Conservation (phyloP, 2,113 vertebrate genomes). For the Larimichthys crocea region DNA sequence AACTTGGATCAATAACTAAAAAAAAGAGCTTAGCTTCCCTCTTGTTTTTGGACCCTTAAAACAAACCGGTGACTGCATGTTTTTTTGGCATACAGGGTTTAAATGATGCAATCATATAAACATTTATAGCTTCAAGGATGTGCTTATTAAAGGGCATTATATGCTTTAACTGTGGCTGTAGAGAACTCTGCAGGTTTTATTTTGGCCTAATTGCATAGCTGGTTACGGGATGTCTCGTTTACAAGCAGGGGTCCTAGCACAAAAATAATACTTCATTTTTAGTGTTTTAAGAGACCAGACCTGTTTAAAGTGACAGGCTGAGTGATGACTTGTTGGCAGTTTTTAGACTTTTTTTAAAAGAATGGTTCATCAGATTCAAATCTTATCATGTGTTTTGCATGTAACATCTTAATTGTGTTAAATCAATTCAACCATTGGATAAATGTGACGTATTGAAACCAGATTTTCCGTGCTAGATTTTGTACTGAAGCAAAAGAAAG, state of each 20-base stretch:
- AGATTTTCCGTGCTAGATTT: neutral
- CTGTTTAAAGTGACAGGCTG: constrained; percentile 17
- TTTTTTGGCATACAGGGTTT: constrained; percentile 36
- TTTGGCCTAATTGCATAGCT: constrained; percentile 63
- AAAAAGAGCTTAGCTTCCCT: constrained; percentile 4
- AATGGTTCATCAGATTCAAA: neutral
- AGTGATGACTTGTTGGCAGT: constrained; percentile 6
- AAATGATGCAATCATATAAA: constrained; percentile 67
- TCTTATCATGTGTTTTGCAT: constrained; percentile 5
- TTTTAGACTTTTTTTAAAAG: neutral
- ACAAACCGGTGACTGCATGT: constrained; percentile 42
- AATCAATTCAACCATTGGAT: neutral
- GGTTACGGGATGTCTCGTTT: constrained; percentile 67
- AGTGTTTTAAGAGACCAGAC: constrained; percentile 43
- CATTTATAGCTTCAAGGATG: constrained; percentile 60
- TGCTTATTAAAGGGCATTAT: constrained; percentile 74
- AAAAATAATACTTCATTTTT: constrained; percentile 71
- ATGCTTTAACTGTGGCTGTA: constrained; percentile 65
- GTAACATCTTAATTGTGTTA: neutral
- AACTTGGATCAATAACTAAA: constrained; percentile 27
- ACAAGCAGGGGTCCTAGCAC: constrained; percentile 56
- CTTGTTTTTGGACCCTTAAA: constrained; percentile 23
- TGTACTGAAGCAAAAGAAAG: neutral
- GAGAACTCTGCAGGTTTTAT: constrained; percentile 65
- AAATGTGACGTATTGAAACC: neutral